These are phyloP conservation scores for Plutomurus gul DNA, from an alignment of 1,140 invertebrate genomes.

Conservation along the genomic window DNA sequence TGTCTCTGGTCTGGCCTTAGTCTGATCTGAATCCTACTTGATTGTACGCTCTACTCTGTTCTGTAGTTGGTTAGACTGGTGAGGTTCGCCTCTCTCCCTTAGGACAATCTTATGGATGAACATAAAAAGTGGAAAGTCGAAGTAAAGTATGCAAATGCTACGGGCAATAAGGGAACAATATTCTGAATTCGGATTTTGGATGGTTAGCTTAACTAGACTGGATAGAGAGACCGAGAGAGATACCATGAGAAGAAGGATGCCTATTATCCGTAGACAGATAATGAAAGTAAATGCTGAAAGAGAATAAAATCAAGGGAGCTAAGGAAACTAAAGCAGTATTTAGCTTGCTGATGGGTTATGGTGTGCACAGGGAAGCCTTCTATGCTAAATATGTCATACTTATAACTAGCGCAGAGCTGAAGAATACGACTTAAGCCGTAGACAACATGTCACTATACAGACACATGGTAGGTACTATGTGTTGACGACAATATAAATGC, in stretches of 20 bases:
- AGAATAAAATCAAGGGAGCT: background rate
- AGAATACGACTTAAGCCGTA: no score
- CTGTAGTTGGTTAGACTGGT: background rate
- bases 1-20: background rate
- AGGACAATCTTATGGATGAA: conserved; percentile 24
- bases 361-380: background rate
- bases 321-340: background rate
- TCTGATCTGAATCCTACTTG: no score
- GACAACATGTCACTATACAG: background rate
- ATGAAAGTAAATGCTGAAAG: conserved; percentile 6
- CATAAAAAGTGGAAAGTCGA: conserved; percentile 20
- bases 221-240: no score
- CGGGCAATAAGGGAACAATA: conserved; percentile 38
- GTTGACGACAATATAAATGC: background rate
- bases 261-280: background rate
- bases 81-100: background rate
- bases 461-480: background rate
- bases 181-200: conserved; percentile 22
- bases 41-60: background rate
- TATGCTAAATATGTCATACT: background rate
- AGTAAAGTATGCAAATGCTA: conserved; percentile 36
- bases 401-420: no score
- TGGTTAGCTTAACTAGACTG: conserved; percentile 12
- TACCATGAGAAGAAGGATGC: background rate
- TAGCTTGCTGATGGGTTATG: background rate